Conservation (phyloP, 1,140 invertebrate species). For the Heterodera schachtii region DNA sequence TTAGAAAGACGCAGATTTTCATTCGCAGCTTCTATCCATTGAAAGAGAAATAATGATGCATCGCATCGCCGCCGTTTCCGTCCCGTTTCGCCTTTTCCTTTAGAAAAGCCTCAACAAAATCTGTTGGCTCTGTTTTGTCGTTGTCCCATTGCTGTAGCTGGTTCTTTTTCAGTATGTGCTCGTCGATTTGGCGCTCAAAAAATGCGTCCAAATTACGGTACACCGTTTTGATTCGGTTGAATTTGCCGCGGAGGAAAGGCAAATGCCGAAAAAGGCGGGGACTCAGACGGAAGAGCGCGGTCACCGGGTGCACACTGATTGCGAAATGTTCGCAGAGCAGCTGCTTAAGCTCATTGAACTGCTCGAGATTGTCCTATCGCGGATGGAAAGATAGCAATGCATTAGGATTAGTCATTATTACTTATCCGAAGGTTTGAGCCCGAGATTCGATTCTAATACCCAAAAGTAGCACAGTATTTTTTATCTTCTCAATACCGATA, state of each 20-base stretch:
- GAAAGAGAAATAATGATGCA: constrained; percentile 26
- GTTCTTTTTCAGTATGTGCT: constrained; percentile 20
- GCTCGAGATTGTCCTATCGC: not conserved
- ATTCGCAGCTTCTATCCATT: constrained; percentile 6
- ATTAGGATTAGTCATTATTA: too few species aligned
- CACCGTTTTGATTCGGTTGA: not conserved
- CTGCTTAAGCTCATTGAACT: not conserved
- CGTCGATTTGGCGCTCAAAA: constrained; percentile 20
- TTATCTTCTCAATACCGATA: too few species aligned
- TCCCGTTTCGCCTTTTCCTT: constrained; percentile 35
- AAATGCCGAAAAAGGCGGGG: constrained; percentile 9
- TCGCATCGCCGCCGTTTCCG: not conserved
- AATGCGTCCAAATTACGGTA: constrained; percentile 4
- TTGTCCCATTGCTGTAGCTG: constrained; percentile 17
- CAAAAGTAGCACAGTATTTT: too few species aligned
- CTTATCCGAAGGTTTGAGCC: too few species aligned
- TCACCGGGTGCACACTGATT: not conserved
- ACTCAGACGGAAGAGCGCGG: not conserved
- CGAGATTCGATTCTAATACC: too few species aligned
- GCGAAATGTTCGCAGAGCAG: not conserved
- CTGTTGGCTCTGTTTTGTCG: not conserved
- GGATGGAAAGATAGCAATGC: too few species aligned
- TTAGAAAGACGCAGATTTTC: not conserved
- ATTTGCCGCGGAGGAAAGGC: not conserved
- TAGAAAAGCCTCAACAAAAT: constrained; percentile 41